phyloP scores from a whole-genome alignment of 2,113 vertebrate genomes.

The Passer domesticus region DNA sequence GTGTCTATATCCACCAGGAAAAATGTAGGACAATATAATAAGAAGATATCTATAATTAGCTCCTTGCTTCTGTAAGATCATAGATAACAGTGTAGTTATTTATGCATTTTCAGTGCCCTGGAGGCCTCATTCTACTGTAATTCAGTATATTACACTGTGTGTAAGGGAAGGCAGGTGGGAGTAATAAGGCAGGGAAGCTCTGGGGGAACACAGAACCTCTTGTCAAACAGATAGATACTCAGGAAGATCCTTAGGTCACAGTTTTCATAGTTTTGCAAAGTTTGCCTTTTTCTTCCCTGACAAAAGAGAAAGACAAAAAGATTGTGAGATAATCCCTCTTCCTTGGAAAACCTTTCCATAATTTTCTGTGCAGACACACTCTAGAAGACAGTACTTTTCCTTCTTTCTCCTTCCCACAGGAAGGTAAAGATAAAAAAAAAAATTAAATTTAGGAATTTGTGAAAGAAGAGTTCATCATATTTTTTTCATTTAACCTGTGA shows the following conservation, averaged over 20 bases:
- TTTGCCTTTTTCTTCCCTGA: not conserved
- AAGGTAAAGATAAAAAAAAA: not conserved
- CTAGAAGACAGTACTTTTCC: not conserved
- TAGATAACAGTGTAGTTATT: not conserved
- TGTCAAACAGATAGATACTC: not conserved
- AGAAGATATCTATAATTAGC: not conserved
- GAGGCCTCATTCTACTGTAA: not conserved
- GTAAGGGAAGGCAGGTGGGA: not conserved
- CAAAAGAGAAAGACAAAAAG: not conserved
- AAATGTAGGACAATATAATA: not conserved
- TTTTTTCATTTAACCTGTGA: not conserved
- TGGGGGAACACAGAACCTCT: not conserved
- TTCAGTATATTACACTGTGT: not conserved
- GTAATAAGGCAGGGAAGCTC: not conserved
- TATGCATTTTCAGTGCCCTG: not conserved
- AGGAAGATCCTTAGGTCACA: not conserved
- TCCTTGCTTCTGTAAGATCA: not conserved
- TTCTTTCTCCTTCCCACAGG: not conserved
- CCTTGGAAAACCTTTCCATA: not conserved
- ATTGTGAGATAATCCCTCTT: not conserved
- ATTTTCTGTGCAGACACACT: not conserved
- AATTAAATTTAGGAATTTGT: not conserved
- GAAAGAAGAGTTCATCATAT: not conserved
- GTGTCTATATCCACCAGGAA: not conserved
- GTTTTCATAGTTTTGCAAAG: not conserved